phyloP scores from a whole-genome alignment of 2,797 vertebrate species.

The Notamacropus eugenii region DNA sequence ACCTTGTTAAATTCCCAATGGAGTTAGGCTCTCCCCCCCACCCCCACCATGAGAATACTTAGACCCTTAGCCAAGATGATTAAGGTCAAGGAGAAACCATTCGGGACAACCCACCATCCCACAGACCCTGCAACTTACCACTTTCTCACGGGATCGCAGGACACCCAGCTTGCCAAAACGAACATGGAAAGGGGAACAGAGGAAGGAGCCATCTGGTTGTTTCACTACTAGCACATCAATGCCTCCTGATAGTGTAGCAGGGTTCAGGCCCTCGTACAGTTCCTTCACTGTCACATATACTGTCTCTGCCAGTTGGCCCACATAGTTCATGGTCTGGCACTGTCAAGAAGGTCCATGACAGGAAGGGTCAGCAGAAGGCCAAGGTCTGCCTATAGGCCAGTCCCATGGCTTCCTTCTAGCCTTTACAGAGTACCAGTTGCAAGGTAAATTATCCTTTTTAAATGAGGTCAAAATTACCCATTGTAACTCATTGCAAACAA shows the following conservation, averaged over 20 bases:
- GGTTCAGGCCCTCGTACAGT: constrained; percentile 94
- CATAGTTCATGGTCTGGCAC: constrained; percentile 95
- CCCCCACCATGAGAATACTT: not conserved
- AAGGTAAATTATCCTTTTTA: not conserved
- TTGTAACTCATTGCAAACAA: not conserved
- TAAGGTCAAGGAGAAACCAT: not conserved
- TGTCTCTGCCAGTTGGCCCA: constrained; percentile 94
- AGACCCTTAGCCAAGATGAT: not conserved
- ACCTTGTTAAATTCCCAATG: not conserved
- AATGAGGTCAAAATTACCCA: not conserved
- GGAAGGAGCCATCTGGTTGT: constrained; percentile 93
- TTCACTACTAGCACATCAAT: constrained; percentile 95
- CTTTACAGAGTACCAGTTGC: too few species aligned
- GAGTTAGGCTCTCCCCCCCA: not conserved
- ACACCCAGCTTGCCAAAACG: constrained; percentile 97
- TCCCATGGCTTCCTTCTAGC: not conserved
- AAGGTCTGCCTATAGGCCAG: too few species aligned
- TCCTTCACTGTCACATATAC: constrained; percentile 94
- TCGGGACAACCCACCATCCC: not conserved
- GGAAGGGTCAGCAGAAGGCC: not conserved
- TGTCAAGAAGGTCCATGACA: constrained; percentile 62
- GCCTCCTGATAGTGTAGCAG: constrained; percentile 93
- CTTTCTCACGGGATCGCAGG: constrained; percentile 94
- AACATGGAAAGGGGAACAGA: constrained; percentile 96
- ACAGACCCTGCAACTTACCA: constrained; percentile 86